Conservation (phyloP, 2,797 vertebrate genomes). For the Crossoptilon crossoptilon region DNA sequence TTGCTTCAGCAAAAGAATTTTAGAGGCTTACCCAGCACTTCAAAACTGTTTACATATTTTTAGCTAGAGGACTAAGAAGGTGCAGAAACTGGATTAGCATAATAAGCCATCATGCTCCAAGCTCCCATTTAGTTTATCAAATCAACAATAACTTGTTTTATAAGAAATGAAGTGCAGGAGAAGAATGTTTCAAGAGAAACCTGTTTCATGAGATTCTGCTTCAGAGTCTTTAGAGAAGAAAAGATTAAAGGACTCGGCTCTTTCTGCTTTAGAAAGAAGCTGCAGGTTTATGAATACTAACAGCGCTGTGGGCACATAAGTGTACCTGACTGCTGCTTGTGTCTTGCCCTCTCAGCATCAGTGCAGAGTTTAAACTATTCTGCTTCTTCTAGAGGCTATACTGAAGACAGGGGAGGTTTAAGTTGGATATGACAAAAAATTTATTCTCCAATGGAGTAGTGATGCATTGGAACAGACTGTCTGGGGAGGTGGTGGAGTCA, state of each 20-base stretch:
- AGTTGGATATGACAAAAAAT: no score
- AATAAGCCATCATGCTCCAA: not conserved
- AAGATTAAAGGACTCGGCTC: not conserved
- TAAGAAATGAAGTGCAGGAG: not conserved
- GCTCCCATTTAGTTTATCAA: not conserved
- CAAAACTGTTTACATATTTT: not conserved
- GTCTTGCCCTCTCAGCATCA: not conserved
- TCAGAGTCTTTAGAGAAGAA: not conserved
- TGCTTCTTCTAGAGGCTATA: not conserved
- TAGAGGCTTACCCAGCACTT: not conserved
- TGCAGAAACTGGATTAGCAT: not conserved
- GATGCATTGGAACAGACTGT: no score
- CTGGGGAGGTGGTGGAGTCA: no score
- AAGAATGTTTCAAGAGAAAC: not conserved
- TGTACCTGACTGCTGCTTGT: not conserved
- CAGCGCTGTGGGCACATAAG: not conserved
- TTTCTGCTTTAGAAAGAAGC: not conserved
- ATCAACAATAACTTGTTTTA: not conserved
- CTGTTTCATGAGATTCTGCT: not conserved
- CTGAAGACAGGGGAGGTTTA: not conserved
- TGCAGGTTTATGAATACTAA: not conserved
- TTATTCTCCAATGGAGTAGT: no score
- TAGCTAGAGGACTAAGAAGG: not conserved
- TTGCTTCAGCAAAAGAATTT: not conserved
- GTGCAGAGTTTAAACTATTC: not conserved